Evolutionary conservation across 2,113 vertebrate genomes (phyloP), one percentile per base, ranked within the genome.

Genomic region (Gambusia affinis): DNA sequence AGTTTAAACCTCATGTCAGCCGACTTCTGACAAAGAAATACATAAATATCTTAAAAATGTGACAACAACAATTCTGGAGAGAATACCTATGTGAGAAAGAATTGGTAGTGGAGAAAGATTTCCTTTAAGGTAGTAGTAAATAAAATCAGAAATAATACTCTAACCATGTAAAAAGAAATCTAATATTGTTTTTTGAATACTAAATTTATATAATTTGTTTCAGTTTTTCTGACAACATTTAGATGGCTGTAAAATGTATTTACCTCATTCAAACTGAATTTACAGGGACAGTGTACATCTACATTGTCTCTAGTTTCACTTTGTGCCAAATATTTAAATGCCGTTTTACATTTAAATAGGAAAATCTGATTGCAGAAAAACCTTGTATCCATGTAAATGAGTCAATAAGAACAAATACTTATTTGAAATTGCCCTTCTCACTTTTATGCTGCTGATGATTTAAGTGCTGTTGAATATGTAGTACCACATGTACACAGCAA

Each of bases 401-500:
- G 81, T n/a, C 79, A 71, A 78, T 88, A 78, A 81, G 64, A 66
- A 37, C 17, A 27, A 79, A 87, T 83, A 61, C 70, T 67, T 28
- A 19, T 62, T 11, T 6, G 54, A 73, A 86, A 75, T 73, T 77
- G 70, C 67, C 76, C 67, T 61, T 60, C 74, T 69, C 29, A 61
- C 44, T 75, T 51, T 72, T 64, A 78, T 63, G 15, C 70, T 27
- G 47, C 35, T 54, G 62, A 77, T 29, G 10, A 65, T 72, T 80
- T 73, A 62, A 80, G 83, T 33, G 39, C 73, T 73, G 28, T 64
- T 89, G 84, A 88, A 88, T 88, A 88, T 85, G 83, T 47, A 84
- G 83, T 14, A 76, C 73, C 81, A 83, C 44, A 73, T 74, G 79
- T 22, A 74, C 28, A 60, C 24, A 4, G 31, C 67, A 14, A 60